Percentiles rank a stretch among this genome's conserved stretches.
Evolutionary conservation across 2,797 vertebrate species (phyloP).

Genomic region (Coilia nasus): DNA sequence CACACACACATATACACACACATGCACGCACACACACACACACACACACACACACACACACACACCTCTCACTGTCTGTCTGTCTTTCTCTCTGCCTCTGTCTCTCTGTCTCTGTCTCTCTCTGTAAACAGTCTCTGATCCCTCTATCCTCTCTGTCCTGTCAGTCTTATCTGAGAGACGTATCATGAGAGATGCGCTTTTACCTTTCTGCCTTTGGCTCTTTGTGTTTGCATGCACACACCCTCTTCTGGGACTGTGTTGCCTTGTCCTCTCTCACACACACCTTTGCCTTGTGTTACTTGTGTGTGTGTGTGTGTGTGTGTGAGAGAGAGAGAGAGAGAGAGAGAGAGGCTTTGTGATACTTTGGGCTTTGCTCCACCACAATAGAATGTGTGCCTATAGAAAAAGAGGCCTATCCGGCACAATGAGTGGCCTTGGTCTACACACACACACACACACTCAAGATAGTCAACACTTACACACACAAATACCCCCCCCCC

Average conservation of each 20-base stretch:
- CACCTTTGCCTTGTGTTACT: background rate
- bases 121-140: no score
- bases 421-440: conserved; percentile 12
- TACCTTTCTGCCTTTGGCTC: no score
- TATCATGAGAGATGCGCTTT: no score
- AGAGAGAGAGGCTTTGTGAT: background rate
- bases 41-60: background rate
- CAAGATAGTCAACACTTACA: no score
- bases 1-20: background rate
- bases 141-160: no score
- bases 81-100: no score
- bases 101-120: no score
- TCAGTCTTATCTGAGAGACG: no score
- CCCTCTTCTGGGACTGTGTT: background rate
- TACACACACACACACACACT: conserved; percentile 2
- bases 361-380: background rate
- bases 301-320: background rate
- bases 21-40: background rate
- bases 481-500: no score
- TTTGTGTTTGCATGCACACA: background rate
- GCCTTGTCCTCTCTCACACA: background rate
- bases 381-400: conserved; percentile 2
- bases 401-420: background rate
- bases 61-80: background rate
- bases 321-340: background rate